Base-by-base conservation (phyloP, 2,113 vertebrate genomes). In the Podilymbus podiceps region DNA sequence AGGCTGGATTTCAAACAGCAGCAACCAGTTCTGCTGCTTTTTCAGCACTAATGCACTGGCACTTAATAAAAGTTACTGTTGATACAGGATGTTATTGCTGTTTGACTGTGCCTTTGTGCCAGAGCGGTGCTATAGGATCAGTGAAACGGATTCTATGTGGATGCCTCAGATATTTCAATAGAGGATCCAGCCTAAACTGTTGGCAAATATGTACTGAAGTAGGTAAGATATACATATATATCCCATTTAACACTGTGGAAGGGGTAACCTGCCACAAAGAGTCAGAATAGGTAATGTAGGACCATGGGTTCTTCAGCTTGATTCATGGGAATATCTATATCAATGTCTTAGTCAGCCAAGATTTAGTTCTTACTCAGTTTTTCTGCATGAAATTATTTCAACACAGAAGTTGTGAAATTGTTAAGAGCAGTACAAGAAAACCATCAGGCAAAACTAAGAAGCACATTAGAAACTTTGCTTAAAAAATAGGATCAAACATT, bases 221-320 rank as follows among this genome's bases (percentile, higher is more conserved):
- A 47, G n/a, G 22, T 18, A 12, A 19, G 40, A 35, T 12, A 27
- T 23, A 33, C 0, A 0, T 17, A 28, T 5, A 18, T 15, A 30
- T 5, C 6, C 12, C 22, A 13, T 68, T 76, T 50, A 64, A 44
- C 24, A 22, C 11, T 10, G 44, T 4, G 50, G 8, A 40, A 88
- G 6, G 5, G 8, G 31, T 59, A 52, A 75, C n/a, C 27, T 46
- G 38, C 11, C 9, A 5, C 12, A 35, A 38, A 71, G 55, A 56
- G n/a, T 44, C 50, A 79, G 58, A 59, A 42, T 19, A 24, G 24
- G 31, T 23, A 53, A 5, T 2, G 4, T 1, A 69, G 55, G 22
- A 27, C 44, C 40, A 33, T 44, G 38, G 60, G 69, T 52, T 60
- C 68, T 84, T 53, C 38, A 63, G 18, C 9, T 59, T 22, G 15